Evolutionary conservation across 2,113 vertebrate genomes (phyloP).

Genomic region (Zapus hudsonius): DNA sequence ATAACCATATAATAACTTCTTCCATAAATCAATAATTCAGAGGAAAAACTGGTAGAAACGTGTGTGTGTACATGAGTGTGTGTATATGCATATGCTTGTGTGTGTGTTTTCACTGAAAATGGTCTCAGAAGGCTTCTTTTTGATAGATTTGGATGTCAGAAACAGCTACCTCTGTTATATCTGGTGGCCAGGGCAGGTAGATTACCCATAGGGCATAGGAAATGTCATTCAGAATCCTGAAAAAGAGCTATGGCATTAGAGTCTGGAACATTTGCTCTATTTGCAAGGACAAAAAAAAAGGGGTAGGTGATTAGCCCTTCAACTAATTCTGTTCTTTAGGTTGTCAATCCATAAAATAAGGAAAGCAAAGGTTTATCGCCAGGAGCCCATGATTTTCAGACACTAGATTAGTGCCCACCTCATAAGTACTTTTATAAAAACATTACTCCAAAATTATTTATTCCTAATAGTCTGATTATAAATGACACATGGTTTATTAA

Average conservation of each 20-base stretch:
- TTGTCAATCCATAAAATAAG: not conserved
- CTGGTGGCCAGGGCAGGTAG: not conserved
- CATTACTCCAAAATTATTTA: not conserved
- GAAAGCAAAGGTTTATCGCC: not conserved
- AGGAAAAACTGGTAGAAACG: conserved; percentile 14
- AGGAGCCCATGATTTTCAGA: not conserved
- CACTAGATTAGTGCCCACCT: not conserved
- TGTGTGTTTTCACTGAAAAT: not conserved
- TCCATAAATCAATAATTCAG: conserved; percentile 39
- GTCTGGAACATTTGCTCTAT: not conserved
- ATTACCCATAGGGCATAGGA: not conserved
- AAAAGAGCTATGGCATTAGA: not conserved
- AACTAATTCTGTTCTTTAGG: not conserved
- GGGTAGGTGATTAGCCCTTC: not conserved
- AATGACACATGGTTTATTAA: not conserved
- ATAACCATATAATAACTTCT: not conserved
- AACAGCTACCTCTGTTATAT: not conserved
- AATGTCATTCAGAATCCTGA: conserved; percentile 3
- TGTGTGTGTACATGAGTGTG: no score
- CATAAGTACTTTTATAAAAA: not conserved
- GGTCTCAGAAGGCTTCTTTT: not conserved
- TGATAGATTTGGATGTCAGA: not conserved
- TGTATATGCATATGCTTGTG: not conserved
- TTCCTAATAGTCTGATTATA: not conserved
- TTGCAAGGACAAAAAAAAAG: not conserved